Conservation (phyloP, 2,797 vertebrate species). For the Lateolabrax maculatus region DNA sequence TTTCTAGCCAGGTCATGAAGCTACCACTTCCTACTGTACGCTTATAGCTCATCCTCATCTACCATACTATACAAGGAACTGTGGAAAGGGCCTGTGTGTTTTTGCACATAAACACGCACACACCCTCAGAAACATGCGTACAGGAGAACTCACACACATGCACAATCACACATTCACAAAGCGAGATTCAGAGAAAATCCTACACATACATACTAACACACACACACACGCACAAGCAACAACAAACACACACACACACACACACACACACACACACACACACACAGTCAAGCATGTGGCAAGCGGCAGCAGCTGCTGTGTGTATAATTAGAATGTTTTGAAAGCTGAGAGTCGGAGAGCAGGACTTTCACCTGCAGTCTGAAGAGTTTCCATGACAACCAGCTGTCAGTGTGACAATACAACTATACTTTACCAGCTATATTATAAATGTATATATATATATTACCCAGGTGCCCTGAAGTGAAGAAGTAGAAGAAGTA, state of each 20-base stretch:
- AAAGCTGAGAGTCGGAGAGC: slow-evolving; percentile 75
- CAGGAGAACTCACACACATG: slow-evolving; percentile 10
- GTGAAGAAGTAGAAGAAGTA: background rate
- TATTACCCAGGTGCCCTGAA: background rate
- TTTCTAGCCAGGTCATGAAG: background rate
- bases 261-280: slow-evolving; percentile 27
- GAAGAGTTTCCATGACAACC: slow-evolving; percentile 67
- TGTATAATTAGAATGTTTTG: slow-evolving; percentile 85
- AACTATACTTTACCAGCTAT: slow-evolving; percentile 6
- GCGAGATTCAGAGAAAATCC: slow-evolving; percentile 1
- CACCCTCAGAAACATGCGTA: slow-evolving; percentile 33
- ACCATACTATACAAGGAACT: slow-evolving; percentile 11
- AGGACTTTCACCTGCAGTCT: slow-evolving; percentile 78
- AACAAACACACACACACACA: slow-evolving; percentile 5
- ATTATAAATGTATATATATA: background rate
- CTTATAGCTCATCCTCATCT: background rate
- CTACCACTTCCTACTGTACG: background rate
- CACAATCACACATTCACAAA: slow-evolving; percentile 9
- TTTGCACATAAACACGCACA: slow-evolving; percentile 24
- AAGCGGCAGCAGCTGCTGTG: slow-evolving; percentile 80
- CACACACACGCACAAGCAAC: slow-evolving; percentile 17
- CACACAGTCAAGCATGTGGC: slow-evolving; percentile 64
- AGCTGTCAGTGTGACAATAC: slow-evolving; percentile 51
- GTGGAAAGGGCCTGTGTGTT: background rate
- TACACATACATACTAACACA: background rate